Conservation (phyloP, 2,797 vertebrate species). For the Cuniculus paca region DNA sequence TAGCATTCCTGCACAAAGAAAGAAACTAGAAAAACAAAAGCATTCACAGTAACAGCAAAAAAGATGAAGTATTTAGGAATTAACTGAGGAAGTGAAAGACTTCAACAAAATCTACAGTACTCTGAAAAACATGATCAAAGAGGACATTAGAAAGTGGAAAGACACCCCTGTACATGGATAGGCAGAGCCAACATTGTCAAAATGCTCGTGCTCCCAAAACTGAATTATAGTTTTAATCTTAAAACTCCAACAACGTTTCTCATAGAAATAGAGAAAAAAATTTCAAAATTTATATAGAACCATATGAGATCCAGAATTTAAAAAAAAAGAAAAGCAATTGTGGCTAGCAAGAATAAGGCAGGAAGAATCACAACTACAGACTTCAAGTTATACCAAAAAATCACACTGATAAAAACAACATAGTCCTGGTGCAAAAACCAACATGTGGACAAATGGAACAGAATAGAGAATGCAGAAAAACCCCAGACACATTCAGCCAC, state of each 20-base stretch:
- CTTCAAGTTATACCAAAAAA: not conserved
- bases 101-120: too few species aligned
- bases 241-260: not conserved
- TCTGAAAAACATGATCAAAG: too few species aligned
- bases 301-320: not conserved
- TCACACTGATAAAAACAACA: not conserved
- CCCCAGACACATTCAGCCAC: not conserved
- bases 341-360: not conserved
- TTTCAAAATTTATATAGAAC: not conserved
- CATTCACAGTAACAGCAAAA: too few species aligned
- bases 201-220: not conserved
- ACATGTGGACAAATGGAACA: not conserved
- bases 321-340: not conserved
- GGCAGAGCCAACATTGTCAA: not conserved
- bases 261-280: not conserved
- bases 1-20: not conserved
- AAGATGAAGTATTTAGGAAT: too few species aligned
- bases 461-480: not conserved
- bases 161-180: too few species aligned
- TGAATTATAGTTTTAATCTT: not conserved
- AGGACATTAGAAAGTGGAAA: too few species aligned
- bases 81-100: too few species aligned
- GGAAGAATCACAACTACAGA: not conserved
- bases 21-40: not conserved
- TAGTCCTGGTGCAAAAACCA: not conserved